These are phyloP conservation scores for Caerostris extrusa DNA, from an alignment of 1,140 invertebrate genomes.

Conservation along the genomic window DNA sequence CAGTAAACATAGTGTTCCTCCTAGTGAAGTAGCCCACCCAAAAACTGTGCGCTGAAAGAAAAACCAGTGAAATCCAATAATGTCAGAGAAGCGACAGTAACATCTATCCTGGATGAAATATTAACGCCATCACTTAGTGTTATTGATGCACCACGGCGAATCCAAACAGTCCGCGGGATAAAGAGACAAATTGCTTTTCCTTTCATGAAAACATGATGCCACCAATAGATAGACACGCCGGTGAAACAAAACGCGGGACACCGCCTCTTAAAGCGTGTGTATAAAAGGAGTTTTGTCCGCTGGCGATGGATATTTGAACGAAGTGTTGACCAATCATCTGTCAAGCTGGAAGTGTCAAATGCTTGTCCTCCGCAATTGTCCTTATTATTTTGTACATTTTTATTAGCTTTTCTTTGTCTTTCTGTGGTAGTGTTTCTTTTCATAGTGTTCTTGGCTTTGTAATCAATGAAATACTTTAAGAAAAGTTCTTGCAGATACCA, in stretches of 20 bases:
- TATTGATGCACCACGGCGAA: slow-evolving; percentile 2
- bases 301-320: neutral
- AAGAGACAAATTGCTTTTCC: slow-evolving; percentile 24
- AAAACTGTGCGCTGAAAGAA: neutral
- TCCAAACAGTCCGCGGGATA: slow-evolving; percentile 11
- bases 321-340: slow-evolving; percentile 22
- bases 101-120: slow-evolving; percentile 34
- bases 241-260: neutral
- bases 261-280: neutral
- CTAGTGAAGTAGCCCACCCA: too few species aligned
- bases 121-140: slow-evolving; percentile 27
- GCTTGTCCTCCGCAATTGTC: neutral
- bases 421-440: neutral
- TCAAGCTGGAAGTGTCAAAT: neutral
- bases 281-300: slow-evolving; percentile 26
- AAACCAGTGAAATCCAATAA: slow-evolving; percentile 11
- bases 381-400: neutral
- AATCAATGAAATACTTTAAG: neutral
- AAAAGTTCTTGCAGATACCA: neutral
- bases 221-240: slow-evolving; percentile 1
- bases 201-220: slow-evolving; percentile 41
- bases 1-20: too few species aligned
- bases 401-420: neutral
- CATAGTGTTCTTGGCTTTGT: neutral
- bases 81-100: neutral